Percentiles rank a stretch among this genome's conserved stretches.
phyloP scores from a whole-genome alignment of 2,797 vertebrate species.

The Varecia variegata region DNA sequence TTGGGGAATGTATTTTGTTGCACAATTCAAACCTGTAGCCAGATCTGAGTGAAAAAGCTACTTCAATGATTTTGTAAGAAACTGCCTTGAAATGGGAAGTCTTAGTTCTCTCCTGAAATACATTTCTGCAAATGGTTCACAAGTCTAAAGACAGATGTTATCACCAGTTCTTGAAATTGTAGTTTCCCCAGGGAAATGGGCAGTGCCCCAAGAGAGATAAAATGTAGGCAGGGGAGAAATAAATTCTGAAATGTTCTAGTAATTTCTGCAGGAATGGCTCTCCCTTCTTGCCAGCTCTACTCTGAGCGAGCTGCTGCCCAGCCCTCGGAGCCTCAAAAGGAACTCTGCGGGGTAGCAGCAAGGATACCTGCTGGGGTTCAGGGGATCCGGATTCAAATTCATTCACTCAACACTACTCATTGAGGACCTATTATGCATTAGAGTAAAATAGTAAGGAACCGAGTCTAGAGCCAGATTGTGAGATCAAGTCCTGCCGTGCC shows the following conservation, averaged over 20 bases:
- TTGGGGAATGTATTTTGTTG: neutral
- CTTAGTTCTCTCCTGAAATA: neutral
- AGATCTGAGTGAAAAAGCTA: neutral
- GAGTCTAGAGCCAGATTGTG: neutral
- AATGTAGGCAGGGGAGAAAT: neutral
- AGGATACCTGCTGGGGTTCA: neutral
- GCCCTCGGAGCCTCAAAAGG: neutral
- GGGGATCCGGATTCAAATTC: neutral
- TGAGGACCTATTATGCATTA: accelerated
- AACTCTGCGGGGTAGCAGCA: accelerated
- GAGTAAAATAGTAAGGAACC: neutral
- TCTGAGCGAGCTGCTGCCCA: neutral
- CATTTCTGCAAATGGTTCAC: neutral
- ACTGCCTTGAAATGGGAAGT: neutral
- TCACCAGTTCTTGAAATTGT: neutral
- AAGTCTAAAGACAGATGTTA: neutral
- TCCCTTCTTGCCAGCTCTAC: neutral
- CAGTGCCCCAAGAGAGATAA: neutral
- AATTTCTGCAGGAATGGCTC: neutral
- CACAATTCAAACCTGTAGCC: neutral
- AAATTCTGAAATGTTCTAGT: neutral
- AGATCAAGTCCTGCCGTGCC: neutral
- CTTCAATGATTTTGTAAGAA: neutral
- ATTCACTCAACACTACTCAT: neutral
- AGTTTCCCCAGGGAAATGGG: neutral